These are phyloP conservation scores for Anthophora plumipes DNA, from an alignment of 2,888 invertebrate genomes.

Conservation along the genomic window DNA sequence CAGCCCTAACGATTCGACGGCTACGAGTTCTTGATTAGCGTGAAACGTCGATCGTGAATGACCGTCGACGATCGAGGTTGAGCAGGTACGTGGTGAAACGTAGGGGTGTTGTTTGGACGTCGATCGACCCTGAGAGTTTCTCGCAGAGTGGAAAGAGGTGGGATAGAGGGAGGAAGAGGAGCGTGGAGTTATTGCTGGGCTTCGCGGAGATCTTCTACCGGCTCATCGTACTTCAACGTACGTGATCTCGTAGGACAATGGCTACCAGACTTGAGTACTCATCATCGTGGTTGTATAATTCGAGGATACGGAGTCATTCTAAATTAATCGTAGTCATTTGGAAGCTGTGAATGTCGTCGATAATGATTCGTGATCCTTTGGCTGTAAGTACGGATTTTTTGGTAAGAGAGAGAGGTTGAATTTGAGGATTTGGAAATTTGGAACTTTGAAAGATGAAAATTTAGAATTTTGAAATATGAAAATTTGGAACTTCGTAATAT, in stretches of 20 bases:
- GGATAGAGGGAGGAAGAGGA: constrained; percentile 38
- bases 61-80: constrained; percentile 41
- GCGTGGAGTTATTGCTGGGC: constrained; percentile 70
- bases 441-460: no score
- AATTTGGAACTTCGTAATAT: no score
- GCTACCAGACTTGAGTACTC: constrained; percentile 66
- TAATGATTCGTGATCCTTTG: no score
- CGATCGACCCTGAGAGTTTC: constrained; percentile 63
- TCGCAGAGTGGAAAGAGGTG: constrained; percentile 11
- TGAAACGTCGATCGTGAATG: constrained; percentile 41
- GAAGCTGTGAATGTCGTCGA: no score
- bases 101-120: constrained; percentile 72
- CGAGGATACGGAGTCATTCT: neutral
- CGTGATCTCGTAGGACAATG: constrained; percentile 78
- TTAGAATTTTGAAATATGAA: no score
- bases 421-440: no score
- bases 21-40: constrained; percentile 22
- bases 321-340: no score
- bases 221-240: constrained; percentile 71
- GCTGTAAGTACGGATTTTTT: no score
- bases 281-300: neutral
- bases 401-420: no score
- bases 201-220: constrained; percentile 63
- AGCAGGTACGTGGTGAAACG: constrained; percentile 23
- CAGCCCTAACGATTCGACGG: constrained; percentile 1